Conservation (phyloP, 1,140 invertebrate species). For the Cherax destructor region DNA sequence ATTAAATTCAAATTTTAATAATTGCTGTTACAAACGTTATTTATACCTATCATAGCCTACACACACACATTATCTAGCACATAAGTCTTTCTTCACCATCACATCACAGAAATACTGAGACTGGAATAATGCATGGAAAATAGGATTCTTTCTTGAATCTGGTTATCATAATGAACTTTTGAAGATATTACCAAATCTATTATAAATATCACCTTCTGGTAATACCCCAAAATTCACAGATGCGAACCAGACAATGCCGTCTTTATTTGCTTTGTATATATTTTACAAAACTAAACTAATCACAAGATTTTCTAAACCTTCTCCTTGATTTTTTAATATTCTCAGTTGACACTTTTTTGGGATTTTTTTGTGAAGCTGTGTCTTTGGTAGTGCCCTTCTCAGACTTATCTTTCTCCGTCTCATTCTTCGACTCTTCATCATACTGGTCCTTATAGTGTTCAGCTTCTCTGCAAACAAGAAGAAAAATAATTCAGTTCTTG, state of each 20-base stretch:
- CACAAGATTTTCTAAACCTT: background rate
- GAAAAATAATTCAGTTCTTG: too few species aligned
- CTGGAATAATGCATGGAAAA: constrained; percentile 5
- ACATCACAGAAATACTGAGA: constrained; percentile 3
- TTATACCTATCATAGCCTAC: background rate
- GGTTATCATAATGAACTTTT: background rate
- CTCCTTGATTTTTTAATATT: background rate
- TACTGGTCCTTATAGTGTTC: background rate
- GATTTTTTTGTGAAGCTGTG: background rate
- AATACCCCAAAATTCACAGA: background rate
- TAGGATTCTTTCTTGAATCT: background rate
- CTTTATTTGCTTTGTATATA: constrained; percentile 2
- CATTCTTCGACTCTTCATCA: background rate
- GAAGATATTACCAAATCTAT: background rate
- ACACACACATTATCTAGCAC: background rate
- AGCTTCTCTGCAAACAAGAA: background rate
- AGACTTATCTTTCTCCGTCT: background rate
- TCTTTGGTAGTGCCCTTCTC: background rate
- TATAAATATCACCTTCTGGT: background rate
- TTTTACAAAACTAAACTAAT: background rate
- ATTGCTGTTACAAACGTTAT: background rate
- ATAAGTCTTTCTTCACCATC: background rate
- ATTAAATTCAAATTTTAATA: background rate
- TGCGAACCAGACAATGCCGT: background rate
- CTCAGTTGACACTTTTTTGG: background rate